These are phyloP conservation scores for Orthonyx spaldingii DNA, from an alignment of 2,113 vertebrate genomes.

Conservation along the genomic window DNA sequence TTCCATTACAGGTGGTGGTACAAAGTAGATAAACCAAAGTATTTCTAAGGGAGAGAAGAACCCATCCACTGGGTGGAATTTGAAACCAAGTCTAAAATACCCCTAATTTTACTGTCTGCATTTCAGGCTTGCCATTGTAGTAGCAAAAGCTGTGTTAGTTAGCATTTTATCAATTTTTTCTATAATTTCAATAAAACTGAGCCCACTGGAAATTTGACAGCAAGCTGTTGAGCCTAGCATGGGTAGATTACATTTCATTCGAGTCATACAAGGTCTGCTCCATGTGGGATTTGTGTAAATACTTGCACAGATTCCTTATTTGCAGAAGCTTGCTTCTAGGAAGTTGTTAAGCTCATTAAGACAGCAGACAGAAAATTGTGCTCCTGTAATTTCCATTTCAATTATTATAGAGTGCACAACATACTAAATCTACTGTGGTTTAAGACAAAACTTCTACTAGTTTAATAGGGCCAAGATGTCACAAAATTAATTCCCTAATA, in stretches of 20 bases:
- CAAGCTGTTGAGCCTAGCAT: background rate
- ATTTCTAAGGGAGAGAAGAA: background rate
- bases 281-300: background rate
- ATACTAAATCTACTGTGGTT: background rate
- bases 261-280: background rate
- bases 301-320: background rate
- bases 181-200: background rate
- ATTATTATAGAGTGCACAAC: background rate
- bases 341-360: conserved; percentile 3
- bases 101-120: background rate
- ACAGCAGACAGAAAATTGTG: background rate
- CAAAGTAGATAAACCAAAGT: background rate
- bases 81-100: background rate
- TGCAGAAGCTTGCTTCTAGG: background rate
- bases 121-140: background rate
- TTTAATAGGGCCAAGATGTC: background rate
- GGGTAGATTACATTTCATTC: background rate
- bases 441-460: background rate
- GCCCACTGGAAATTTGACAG: background rate
- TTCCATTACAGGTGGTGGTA: background rate
- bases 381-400: background rate
- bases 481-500: conserved; percentile 3
- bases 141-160: background rate
- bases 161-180: background rate
- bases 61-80: background rate